A percentile compares a stretch with the other conserved stretches of the same genome.
Evolutionary conservation across 2,797 vertebrate species (phyloP).

Genomic region (Corythornis leucogaster): DNA sequence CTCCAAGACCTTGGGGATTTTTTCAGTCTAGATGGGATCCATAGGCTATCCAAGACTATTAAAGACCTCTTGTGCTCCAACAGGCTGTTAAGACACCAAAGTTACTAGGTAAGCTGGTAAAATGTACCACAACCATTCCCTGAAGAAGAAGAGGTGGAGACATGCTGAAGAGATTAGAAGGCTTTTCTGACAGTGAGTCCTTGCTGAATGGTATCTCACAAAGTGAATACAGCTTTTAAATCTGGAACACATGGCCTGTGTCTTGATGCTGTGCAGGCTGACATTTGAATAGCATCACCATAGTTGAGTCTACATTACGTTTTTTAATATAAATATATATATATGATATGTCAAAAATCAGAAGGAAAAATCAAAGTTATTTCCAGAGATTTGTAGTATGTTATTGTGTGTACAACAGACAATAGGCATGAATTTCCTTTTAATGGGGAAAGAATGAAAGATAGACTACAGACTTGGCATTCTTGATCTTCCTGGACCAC

Average conservation of each 20-base stretch:
- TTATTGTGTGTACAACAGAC: neutral
- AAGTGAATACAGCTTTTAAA: slow-evolving; percentile 68
- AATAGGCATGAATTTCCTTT: slow-evolving; percentile 26
- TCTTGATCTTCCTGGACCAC: neutral
- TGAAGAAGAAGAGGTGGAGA: slow-evolving; percentile 53
- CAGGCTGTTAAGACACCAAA: neutral
- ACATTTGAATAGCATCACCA: slow-evolving; percentile 32
- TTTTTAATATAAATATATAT: neutral
- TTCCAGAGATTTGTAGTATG: slow-evolving; percentile 35
- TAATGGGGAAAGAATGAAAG: neutral
- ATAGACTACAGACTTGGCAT: neutral
- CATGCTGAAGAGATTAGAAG: slow-evolving; percentile 50
- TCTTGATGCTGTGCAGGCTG: slow-evolving; percentile 54
- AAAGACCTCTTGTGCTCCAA: neutral
- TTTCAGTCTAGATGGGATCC: neutral
- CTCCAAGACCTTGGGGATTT: neutral
- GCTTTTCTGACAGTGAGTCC: slow-evolving; percentile 41
- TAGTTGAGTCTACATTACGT: neutral
- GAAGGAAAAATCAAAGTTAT: slow-evolving; percentile 40
- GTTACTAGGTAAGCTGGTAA: slow-evolving; percentile 4
- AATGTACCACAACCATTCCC: neutral
- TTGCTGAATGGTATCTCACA: slow-evolving; percentile 51
- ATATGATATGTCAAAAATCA: neutral
- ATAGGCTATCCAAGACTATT: neutral
- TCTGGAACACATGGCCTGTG: slow-evolving; percentile 59